Evolutionary conservation across 1,140 invertebrate species (phyloP).

Genomic region (Philotrypesis tridentata): DNA sequence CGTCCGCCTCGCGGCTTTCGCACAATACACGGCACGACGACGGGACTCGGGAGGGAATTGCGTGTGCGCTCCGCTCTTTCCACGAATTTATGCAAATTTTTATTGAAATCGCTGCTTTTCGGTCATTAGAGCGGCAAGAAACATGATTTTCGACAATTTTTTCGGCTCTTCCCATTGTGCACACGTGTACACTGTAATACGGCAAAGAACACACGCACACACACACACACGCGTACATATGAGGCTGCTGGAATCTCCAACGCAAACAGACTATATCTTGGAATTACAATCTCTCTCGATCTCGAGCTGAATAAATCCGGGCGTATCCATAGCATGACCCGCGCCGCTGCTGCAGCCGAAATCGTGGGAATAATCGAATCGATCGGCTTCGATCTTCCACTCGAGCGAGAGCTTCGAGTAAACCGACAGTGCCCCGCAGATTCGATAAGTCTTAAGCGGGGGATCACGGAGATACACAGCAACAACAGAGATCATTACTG

Average conservation of each 20-base stretch:
- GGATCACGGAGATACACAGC: conserved; percentile 12
- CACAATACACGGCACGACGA: conserved; percentile 14
- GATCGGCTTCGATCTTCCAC: conserved; percentile 13
- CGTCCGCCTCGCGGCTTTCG: not conserved
- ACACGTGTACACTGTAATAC: not conserved
- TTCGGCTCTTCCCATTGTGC: not conserved
- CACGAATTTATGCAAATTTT: conserved; percentile 25
- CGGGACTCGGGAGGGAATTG: not conserved
- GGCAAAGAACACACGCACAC: conserved; percentile 17
- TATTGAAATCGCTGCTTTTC: not conserved
- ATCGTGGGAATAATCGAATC: conserved; percentile 32
- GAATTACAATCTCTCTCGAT: conserved; percentile 9
- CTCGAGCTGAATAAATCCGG: not conserved
- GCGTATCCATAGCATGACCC: not conserved
- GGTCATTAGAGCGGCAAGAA: not conserved
- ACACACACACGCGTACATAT: too few relatives aligned
- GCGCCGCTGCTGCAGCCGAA: not conserved
- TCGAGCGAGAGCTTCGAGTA: not conserved
- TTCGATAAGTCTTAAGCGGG: conserved; percentile 35
- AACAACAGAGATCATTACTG: conserved; percentile 39
- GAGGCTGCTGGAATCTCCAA: not conserved
- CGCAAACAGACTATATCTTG: conserved; percentile 5
- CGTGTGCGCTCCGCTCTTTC: not conserved
- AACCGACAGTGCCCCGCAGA: not conserved
- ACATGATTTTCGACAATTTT: not conserved